Evolutionary conservation across 2,888 invertebrate genomes (phyloP).

Genomic region (Syrista parreyssii): DNA sequence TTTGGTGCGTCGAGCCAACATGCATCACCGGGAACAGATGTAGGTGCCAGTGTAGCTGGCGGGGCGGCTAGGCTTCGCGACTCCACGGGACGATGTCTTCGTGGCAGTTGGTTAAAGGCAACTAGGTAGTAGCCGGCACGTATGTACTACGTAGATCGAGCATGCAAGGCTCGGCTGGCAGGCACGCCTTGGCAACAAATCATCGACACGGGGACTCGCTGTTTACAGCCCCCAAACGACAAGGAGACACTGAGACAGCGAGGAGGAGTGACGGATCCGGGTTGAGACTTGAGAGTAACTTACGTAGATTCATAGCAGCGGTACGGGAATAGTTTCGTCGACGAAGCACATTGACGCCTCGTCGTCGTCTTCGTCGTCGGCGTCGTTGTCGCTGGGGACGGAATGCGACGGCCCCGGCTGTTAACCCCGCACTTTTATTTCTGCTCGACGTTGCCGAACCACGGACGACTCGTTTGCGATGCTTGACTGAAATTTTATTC

Average conservation of each 20-base stretch:
- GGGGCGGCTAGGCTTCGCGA: no score
- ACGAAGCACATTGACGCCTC: constrained; percentile 6
- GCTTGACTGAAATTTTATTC: constrained; percentile 7
- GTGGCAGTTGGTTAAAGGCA: no score
- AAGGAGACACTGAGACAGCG: constrained; percentile 5
- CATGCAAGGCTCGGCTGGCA: constrained; percentile 44
- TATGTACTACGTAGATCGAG: constrained; percentile 34
- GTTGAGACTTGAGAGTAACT: neutral
- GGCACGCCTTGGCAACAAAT: constrained; percentile 59
- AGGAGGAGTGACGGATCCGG: constrained; percentile 6
- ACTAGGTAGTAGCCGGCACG: neutral
- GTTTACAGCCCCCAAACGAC: neutral
- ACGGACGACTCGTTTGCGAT: constrained; percentile 10
- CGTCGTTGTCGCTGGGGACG: constrained; percentile 3
- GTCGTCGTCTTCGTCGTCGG: constrained; percentile 6
- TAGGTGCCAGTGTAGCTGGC: neutral
- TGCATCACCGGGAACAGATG: constrained; percentile 5
- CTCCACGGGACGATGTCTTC: no score
- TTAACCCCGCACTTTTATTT: constrained; percentile 42
- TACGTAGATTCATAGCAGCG: neutral
- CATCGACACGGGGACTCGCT: constrained; percentile 41
- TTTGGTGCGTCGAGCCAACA: constrained; percentile 1
- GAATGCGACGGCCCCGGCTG: constrained; percentile 30
- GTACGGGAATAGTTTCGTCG: constrained; percentile 46
- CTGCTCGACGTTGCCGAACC: constrained; percentile 10